Base-by-base conservation (phyloP, 30 jellyfish, hydroid and myxozoan species). In the Cassiopea andromeda region DNA sequence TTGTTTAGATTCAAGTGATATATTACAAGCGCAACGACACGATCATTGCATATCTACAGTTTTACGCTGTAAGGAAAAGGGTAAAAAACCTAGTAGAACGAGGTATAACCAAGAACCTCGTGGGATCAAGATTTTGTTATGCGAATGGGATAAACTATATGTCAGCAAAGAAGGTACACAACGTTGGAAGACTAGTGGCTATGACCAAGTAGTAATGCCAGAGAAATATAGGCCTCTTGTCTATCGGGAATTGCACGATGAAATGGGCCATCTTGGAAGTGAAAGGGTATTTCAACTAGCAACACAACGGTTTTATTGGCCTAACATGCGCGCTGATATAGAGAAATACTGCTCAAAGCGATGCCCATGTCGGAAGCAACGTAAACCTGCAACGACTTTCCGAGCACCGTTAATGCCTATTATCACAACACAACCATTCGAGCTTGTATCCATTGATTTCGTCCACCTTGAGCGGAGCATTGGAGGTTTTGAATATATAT, bases 241-340 rank as follows among this genome's bases (percentile, higher is more conserved):
- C 46, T 69, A 60, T 64, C 84, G 71, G 12, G 90, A 87, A 64
- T 78, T 87, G 77, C 94, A 87, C 27, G 71, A 69, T 64, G 85
- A 87, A 61, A 87, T 76, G 84, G 94, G 94, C 48, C 91, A 87
- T 68, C 75, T 76, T 69, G 70, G 94, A 7, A 87, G 90, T 64
- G 85, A 87, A 43, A 91, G 94, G 38, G 91, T 87, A 60, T 50
- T 87, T 15, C 85, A 87, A 73, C 48, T 87, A 73, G 94, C 94
- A 58, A 54, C 69, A 48, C 90, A 87, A 67, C 90, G 94, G 10
- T 77, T 87, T 69, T 87, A 46, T 66, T 87, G 91, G 94, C 94
- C 90, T n/a, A 10, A 73, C 46, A 87, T 87, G 94, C 85, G 88
- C 4, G 10, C 72, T 73, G 93, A 72, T 64, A 85, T 85, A 0